Evolutionary conservation across 2,888 invertebrate genomes (phyloP), one percentile per base, ranked within the genome.

Genomic region (Orthosia gothica): DNA sequence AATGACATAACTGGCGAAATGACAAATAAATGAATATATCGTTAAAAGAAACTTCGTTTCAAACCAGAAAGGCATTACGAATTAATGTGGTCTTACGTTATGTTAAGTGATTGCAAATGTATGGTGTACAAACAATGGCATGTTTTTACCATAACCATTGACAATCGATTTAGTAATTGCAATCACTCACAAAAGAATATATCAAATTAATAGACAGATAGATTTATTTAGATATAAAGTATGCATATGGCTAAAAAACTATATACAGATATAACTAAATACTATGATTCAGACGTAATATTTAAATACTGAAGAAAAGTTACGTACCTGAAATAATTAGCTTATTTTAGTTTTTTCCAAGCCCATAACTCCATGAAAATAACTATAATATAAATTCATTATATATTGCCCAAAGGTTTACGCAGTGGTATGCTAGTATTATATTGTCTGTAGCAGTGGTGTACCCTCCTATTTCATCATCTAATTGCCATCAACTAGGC

Each of bases 121-220:
- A 47, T 64, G 58, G 73, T 59, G 52, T 54, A 52, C 73, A 20
- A 72, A 79, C 76, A 76, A 76, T 76, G 58, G 20, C 15, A 18
- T 54, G 58, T 76, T 76, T 40, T 72, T 79, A 16, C 23, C 18
- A 1, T n/a, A 49, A 49, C n/a, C 0, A 71, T 64, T 59, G 73
- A 54, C 62, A 76, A 76, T 73, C 12, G 52, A 79, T 79, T 76
- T 52, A 54, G 70, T 20, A 50, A 66, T 45, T 49, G 12, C 57
- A 18, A 57, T 26, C 26, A 20, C 15, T 57, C 12, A 18, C 49
- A 18, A 66, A 66, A 13, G 5, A 57, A 45, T 57, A 13, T 18
- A 9, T 5, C 40, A 57, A 45, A 40, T 16, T 18, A 12, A 2
- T 18, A 12, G 18, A 7, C 15, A 18, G 20, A 32, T 15, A 70